phyloP scores from a whole-genome alignment of 2,888 invertebrate genomes.

The Crocallis elinguaria region DNA sequence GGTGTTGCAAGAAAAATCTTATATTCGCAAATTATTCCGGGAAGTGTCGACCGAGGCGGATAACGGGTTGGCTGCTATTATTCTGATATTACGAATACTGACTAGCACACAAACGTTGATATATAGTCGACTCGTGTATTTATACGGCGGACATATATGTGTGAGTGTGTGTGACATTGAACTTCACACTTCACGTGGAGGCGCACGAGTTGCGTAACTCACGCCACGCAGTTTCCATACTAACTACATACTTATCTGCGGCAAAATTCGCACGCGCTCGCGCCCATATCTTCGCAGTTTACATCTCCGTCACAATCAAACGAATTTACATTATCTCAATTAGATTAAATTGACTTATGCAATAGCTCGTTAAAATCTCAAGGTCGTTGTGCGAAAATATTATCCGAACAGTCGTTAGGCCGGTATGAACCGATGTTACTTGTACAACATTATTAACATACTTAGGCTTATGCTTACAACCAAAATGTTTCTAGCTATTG shows the following conservation, averaged over 20 bases:
- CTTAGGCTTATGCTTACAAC: too few species aligned
- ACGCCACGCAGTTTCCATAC: constrained; percentile 36
- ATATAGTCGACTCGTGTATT: constrained; percentile 46
- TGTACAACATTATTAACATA: neutral
- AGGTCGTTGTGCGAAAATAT: constrained; percentile 23
- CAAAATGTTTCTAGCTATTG: too few species aligned
- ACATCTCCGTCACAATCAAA: constrained; percentile 26
- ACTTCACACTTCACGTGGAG: constrained; percentile 81
- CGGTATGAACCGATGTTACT: neutral
- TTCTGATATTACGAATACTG: constrained; percentile 71
- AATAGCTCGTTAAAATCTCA: constrained; percentile 19
- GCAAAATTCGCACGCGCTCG: constrained; percentile 28
- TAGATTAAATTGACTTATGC: constrained; percentile 33
- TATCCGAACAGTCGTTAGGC: constrained; percentile 14
- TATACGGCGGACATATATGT: constrained; percentile 41
- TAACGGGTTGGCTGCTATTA: constrained; percentile 79
- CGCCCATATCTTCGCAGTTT: constrained; percentile 13
- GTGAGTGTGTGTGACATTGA: constrained; percentile 81
- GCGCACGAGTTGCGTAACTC: constrained; percentile 79
- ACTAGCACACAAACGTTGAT: constrained; percentile 48
- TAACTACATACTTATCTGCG: constrained; percentile 17
- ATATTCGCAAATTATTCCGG: constrained; percentile 79
- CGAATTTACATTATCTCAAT: constrained; percentile 35
- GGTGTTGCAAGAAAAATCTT: constrained; percentile 64
- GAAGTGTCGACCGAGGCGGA: constrained; percentile 77